Evolutionary conservation across 1,140 invertebrate species (phyloP).

Genomic region (Drosophila nasuta): DNA sequence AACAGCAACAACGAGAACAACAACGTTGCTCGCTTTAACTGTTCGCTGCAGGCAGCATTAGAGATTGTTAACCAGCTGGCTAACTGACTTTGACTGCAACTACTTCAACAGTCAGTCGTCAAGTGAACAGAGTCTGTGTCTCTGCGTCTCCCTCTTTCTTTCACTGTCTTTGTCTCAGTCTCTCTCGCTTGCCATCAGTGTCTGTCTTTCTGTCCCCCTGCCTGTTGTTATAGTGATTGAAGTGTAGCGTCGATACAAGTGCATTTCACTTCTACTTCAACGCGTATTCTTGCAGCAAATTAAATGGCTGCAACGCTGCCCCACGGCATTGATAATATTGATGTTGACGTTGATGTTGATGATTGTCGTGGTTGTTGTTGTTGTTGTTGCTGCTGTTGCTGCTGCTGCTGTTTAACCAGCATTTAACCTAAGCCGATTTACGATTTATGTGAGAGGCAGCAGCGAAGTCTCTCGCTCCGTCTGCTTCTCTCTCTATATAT

Average conservation of each 20-base stretch:
- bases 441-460: conserved; percentile 58
- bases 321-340: conserved; percentile 30
- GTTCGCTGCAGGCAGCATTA: conserved; percentile 41
- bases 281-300: conserved; percentile 71
- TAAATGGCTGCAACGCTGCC: conserved; percentile 66
- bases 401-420: conserved; percentile 58
- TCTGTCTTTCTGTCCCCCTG: background rate
- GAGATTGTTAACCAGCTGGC: conserved; percentile 61
- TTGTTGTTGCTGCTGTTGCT: conserved; percentile 10
- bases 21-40: conserved; percentile 20
- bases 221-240: conserved; percentile 47
- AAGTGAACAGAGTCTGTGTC: conserved; percentile 26
- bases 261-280: conserved; percentile 74
- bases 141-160: background rate
- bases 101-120: conserved; percentile 34
- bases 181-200: background rate
- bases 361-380: conserved; percentile 16
- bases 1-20: conserved; percentile 34
- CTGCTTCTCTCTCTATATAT: conserved; percentile 1
- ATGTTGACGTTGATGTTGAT: conserved; percentile 25
- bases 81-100: conserved; percentile 18
- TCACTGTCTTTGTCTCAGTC: background rate
- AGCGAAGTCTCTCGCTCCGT: conserved; percentile 13
- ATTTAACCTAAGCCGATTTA: conserved; percentile 75
- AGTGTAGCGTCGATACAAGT: conserved; percentile 66